Evolutionary conservation across 2,113 vertebrate genomes (phyloP).

Genomic region (Carettochelys insculpta): DNA sequence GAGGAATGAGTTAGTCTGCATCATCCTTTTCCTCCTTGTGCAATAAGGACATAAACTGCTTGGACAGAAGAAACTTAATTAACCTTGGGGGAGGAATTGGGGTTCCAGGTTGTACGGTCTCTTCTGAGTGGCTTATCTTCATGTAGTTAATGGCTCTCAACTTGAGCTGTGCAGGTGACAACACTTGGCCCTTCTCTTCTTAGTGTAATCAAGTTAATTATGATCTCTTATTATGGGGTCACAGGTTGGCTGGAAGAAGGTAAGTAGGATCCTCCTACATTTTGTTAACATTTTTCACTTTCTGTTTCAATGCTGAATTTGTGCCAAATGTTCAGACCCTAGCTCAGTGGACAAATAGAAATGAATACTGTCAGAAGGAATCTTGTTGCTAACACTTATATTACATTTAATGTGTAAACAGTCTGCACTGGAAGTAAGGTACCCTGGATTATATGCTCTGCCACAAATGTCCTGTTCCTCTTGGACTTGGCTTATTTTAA

Average conservation of each 20-base stretch:
- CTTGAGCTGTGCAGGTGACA: not conserved
- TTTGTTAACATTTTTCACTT: not conserved
- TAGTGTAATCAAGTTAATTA: conserved; percentile 17
- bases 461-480: accelerated
- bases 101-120: not conserved
- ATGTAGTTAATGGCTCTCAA: conserved; percentile 4
- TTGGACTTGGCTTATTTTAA: not conserved
- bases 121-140: not conserved
- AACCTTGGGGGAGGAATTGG: not conserved
- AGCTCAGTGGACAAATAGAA: not conserved
- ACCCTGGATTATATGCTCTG: not conserved
- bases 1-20: not conserved
- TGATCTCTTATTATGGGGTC: not conserved
- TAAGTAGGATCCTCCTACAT: not conserved
- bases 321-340: not conserved
- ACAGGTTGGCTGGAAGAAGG: not conserved
- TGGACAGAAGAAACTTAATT: not conserved
- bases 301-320: not conserved
- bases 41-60: not conserved
- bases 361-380: not conserved
- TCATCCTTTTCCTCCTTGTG: not conserved
- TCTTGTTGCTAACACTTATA: not conserved
- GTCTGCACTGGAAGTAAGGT: not conserved
- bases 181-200: not conserved
- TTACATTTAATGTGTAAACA: accelerated